phyloP scores from a whole-genome alignment of 2,797 vertebrate genomes.

The Siniperca obscura region DNA sequence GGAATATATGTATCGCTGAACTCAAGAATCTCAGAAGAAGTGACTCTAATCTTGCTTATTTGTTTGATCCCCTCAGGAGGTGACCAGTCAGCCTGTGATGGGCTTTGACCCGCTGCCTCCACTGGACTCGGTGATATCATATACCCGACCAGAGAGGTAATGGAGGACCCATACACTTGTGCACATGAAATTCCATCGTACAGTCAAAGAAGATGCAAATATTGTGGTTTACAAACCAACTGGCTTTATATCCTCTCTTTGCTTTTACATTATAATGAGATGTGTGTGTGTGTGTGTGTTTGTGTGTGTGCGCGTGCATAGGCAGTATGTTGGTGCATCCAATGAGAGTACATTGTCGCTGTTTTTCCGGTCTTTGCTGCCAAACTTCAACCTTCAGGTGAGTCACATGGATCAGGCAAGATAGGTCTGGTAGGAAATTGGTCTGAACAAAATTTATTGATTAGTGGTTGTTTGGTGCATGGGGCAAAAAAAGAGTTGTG shows the following conservation, averaged over 20 bases:
- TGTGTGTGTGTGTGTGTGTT: constrained; percentile 29
- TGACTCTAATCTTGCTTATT: constrained; percentile 16
- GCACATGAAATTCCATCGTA: neutral
- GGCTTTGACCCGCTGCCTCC: constrained; percentile 96
- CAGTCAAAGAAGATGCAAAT: neutral
- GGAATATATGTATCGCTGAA: neutral
- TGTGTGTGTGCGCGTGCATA: constrained; percentile 57
- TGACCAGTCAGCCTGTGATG: constrained; percentile 95
- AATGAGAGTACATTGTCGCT: constrained; percentile 94
- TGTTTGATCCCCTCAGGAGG: constrained; percentile 85
- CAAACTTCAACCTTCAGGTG: constrained; percentile 96
- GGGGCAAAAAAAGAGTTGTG: neutral
- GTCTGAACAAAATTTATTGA: neutral
- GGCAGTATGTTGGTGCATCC: constrained; percentile 80
- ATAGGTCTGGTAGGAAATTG: neutral
- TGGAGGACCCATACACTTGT: neutral
- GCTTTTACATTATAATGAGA: neutral
- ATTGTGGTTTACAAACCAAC: neutral
- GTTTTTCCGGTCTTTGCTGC: constrained; percentile 95
- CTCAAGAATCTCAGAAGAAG: neutral
- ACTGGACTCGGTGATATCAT: constrained; percentile 91
- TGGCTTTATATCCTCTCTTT: neutral
- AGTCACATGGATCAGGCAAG: constrained; percentile 41
- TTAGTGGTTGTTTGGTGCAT: neutral
- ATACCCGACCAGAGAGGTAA: constrained; percentile 94